Base-by-base conservation (phyloP, 2,113 vertebrate genomes). In the Lamprotornis superbus region DNA sequence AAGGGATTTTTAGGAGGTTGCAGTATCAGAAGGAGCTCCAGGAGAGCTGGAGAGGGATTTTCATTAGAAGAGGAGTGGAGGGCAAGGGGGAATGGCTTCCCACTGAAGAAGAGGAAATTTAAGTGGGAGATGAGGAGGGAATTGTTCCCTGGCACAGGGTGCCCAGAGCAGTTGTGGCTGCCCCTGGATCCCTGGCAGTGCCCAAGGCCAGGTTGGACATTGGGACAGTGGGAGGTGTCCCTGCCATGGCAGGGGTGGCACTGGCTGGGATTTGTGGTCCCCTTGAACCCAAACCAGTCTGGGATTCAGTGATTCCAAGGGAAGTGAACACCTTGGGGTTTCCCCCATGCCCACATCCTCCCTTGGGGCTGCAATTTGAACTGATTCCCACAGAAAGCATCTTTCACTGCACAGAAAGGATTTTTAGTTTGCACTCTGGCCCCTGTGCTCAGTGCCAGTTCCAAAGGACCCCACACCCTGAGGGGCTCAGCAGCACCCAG, bases 191-290 rank as follows among this genome's bases (percentile, higher is more conserved):
- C 70, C 70, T 86, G 71, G 83, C 23, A 86, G 61, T 86, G 83
- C 3, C 52, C 71, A 10, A 42, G 60, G 42, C 31, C 71, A 76
- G 71, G 16, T 0, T 77, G 71, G 70, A 19, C 25, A 14, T 0
- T 81, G 59, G 49, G 31, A 16, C 53, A 50, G 44, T 50, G 83
- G 61, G 0, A 86, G 52, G 52, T 21, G 71, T 42, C 71, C 53
- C 83, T 85, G 70, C 52, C 71, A 21, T 20, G 70, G 42, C 83
- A 25, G 44, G 52, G 83, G 6, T 30, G 71, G 60, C 9, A 14
- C 19, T 35, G 61, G 71, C 0, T 14, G 71, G 31, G 37, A 0
- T 77, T 3, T 33, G 0, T 7, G 10, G 39, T 15, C 18, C 16
- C 55, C 11, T 31, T 22, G 19, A 30, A 1, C n/a, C 42, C 15